Base-by-base conservation (phyloP, 2,888 invertebrate species). In the Oxyteleia sp. region DNA sequence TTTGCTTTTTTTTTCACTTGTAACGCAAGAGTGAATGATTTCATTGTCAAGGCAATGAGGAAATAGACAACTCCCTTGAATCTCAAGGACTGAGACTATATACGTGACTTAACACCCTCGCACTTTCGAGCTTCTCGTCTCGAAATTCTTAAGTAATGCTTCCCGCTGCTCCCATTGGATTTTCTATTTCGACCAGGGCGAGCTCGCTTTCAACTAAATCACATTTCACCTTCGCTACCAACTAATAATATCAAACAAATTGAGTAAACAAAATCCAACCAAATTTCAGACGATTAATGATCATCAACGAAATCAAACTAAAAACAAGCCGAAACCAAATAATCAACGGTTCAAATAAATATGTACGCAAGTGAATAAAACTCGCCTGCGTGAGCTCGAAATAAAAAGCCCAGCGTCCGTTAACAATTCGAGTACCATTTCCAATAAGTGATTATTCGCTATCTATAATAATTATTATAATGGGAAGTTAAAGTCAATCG, bases 31-130 rank as follows among this genome's bases (percentile, higher is more conserved):
- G 66, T 64, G 32, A 51, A 47, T 53, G 35, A 20, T 61, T 64
- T 71, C 82, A 76, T 76, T 82, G 57, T 76, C 82, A 76, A 82
- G 64, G 76, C 76, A 76, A 82, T 76, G 75, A 76, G 64, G 43
- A 82, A 82, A 63, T 49, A 71, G 55, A 64, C 32, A 79, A 64
- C 13, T 82, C 78, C 72, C 82, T 82, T 78, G 78, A 82, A 82
- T 82, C 76, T 82, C 76, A 76, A 76, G 82, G 71, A 82, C 16
- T 47, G 43, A 74, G 68, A 74, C 63, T 74, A 47, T 35, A 35
- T 43, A 74, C 23, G 35, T 59, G 55, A 57, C 20, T 45, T 20
- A 53, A 51, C 8, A 55, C 55, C 63, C 38, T 63, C 18, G 4
- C n/a, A 75, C 15, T 61, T 63, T 53, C 53, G 23, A 74, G 32